Base-by-base conservation (phyloP, 2,113 vertebrate species). In the Tilapia sparmanii region DNA sequence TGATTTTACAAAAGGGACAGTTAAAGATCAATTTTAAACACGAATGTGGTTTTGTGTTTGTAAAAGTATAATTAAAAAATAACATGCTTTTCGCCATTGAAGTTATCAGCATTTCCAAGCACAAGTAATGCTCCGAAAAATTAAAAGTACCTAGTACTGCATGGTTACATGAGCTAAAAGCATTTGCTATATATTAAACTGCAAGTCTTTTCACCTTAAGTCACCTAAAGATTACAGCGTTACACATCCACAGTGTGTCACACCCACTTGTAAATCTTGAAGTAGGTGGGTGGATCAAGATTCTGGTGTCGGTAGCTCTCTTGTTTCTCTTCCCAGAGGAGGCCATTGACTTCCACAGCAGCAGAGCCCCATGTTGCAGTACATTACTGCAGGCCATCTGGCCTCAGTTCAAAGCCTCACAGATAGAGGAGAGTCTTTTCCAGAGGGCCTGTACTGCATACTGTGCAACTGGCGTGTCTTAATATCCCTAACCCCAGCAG, bases 311-410 rank as follows among this genome's bases (percentile, higher is more conserved):
- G 35, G 81, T 89, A 83, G 86, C 83, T 89, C 76, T 85, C 85
- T 80, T 81, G 40, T 89, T 89, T 90, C 89, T 80, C 89, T 63
- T 93, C 91, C 87, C 84, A 87, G 90, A 78, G 87, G 90, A 93
- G 61, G 52, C 85, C 83, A 90, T 86, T 88, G 89, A 90, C 89
- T 88, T 93, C 88, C 80, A 86, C 78, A 88, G 87, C 88, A 86
- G 81, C 63, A 18, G 24, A 85, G 73, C 81, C 84, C 88, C 86
- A 84, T 87, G 88, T 87, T 85, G 90, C 59, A 91, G 83, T 59
- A 47, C 13, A 87, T 93, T 87, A 85, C 93, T 93, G 87, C 82
- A 88, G 89, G 92, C 85, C 85, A 90, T 90, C 89, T 93, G 90
- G 92, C 91, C 57, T 54, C 42, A 15, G 88, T 91, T 94, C 90